Evolutionary conservation across 2,797 vertebrate species (phyloP).

Genomic region (Macropus fuliginosus): DNA sequence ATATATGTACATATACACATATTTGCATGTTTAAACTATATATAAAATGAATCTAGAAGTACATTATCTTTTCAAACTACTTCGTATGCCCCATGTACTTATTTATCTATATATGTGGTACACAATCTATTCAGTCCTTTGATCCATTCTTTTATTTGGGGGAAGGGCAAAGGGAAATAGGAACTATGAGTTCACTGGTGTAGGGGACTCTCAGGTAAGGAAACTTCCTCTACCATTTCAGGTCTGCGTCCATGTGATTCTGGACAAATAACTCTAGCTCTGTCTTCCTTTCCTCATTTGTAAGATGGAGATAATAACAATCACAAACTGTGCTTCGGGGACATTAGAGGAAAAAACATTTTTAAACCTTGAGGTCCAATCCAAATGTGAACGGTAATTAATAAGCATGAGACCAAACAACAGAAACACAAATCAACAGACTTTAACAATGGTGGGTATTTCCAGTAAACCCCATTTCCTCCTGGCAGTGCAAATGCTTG

Average conservation of each 20-base stretch:
- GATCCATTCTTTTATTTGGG: background rate
- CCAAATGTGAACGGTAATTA: background rate
- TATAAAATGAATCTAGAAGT: background rate
- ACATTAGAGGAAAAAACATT: background rate
- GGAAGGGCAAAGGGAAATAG: background rate
- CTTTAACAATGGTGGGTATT: background rate
- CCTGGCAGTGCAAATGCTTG: slow-evolving; percentile 14
- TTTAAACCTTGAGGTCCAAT: background rate
- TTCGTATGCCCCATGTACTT: background rate
- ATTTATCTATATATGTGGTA: background rate
- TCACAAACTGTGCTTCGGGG: background rate
- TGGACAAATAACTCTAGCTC: background rate
- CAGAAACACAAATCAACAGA: background rate
- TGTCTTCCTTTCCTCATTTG: background rate
- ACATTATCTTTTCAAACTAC: background rate
- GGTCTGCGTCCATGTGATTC: background rate
- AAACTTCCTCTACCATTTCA: background rate
- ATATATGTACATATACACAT: background rate
- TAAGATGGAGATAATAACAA: background rate
- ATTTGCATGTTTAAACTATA: background rate
- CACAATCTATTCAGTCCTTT: background rate
- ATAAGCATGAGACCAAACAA: background rate
- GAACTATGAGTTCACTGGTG: background rate
- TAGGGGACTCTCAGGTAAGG: background rate
- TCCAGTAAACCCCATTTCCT: background rate